Conservation (phyloP, 2,888 invertebrate species). For the Xanthia icteritia region DNA sequence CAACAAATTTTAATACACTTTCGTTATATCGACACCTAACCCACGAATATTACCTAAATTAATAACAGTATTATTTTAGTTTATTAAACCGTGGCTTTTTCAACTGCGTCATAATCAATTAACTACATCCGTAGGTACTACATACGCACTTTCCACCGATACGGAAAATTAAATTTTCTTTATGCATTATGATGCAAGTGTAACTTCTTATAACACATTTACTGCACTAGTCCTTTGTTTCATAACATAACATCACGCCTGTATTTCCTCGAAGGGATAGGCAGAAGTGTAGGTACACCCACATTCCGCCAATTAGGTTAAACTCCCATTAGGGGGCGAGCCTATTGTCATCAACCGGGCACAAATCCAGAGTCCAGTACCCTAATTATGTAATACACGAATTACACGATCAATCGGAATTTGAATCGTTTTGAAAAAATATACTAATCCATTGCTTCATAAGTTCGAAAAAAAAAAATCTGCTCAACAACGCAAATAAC, state of each 20-base stretch:
- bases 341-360: neutral
- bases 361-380: neutral
- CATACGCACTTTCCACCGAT: neutral
- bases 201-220: constrained; percentile 18
- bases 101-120: neutral
- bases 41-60: neutral
- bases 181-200: neutral
- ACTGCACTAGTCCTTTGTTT: neutral
- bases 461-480: too few relatives aligned
- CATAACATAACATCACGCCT: neutral
- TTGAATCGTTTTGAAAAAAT: too few relatives aligned
- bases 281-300: neutral
- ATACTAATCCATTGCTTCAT: too few relatives aligned
- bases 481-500: too few relatives aligned
- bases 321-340: neutral
- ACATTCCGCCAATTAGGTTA: neutral
- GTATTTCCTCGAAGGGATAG: neutral
- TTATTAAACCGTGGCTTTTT: neutral
- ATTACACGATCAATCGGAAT: too few relatives aligned
- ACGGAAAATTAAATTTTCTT: neutral
- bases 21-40: too few relatives aligned
- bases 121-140: neutral
- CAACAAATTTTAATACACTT: too few relatives aligned
- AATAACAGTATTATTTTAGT: neutral
- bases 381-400: too few relatives aligned